Evolutionary conservation across 1,140 invertebrate genomes (phyloP).

Genomic region (Drosophila navojoa): DNA sequence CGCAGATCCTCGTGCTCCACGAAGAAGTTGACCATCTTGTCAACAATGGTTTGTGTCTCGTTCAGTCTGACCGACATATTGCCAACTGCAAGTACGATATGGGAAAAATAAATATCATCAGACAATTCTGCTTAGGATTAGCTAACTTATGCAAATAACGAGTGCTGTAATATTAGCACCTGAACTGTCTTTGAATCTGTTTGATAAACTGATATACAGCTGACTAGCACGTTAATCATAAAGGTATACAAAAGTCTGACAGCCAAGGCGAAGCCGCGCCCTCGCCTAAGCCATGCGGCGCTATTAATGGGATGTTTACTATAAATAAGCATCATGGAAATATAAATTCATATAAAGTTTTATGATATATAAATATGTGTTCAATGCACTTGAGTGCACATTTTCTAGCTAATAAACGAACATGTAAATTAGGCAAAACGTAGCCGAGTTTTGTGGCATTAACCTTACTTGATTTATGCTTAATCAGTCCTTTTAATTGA

Average conservation of each 20-base stretch:
- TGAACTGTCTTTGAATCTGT: slow-evolving; percentile 25
- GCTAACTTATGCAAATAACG: slow-evolving; percentile 5
- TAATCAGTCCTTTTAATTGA: background rate
- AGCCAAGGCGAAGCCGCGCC: slow-evolving; percentile 66
- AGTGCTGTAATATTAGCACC: slow-evolving; percentile 54
- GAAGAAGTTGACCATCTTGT: slow-evolving; percentile 82
- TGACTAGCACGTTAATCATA: slow-evolving; percentile 49
- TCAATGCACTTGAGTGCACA: slow-evolving; percentile 34
- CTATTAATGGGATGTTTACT: slow-evolving; percentile 4
- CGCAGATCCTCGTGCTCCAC: slow-evolving; percentile 83
- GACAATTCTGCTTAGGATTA: slow-evolving; percentile 6
- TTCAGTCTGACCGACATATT: slow-evolving; percentile 76
- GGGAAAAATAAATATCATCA: slow-evolving; percentile 29
- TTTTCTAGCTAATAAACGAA: slow-evolving; percentile 36
- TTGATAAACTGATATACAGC: slow-evolving; percentile 36
- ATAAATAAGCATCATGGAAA: slow-evolving; percentile 7
- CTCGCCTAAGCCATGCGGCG: slow-evolving; percentile 36
- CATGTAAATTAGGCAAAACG: slow-evolving; percentile 61
- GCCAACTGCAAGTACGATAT: slow-evolving; percentile 48
- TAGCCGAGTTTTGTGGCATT: slow-evolving; percentile 43
- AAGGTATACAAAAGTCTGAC: slow-evolving; percentile 43
- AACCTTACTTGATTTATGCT: slow-evolving; percentile 21
- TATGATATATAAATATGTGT: slow-evolving; percentile 9
- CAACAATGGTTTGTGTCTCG: slow-evolving; percentile 78
- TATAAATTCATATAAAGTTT: background rate